phyloP scores from a whole-genome alignment of 64 coral and sea anemone genomes.

The Porites australiensis region DNA sequence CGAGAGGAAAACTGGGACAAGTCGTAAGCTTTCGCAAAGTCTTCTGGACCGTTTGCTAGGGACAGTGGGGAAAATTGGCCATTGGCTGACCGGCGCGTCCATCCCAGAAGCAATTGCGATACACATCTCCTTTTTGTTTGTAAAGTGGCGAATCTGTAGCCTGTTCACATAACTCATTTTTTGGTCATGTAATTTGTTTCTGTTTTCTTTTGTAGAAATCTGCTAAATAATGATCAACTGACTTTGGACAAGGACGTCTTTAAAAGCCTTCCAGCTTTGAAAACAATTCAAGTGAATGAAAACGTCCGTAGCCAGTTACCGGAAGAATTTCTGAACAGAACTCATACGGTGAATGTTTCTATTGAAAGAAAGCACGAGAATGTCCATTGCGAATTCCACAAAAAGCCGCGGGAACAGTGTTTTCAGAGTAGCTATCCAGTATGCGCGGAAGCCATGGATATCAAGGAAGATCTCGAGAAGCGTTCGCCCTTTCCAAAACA shows the following conservation, averaged over 20 bases:
- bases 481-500: constrained; percentile 70
- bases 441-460: constrained; percentile 58
- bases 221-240: constrained; percentile 78
- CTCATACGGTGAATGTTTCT: constrained; percentile 56
- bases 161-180: too few relatives aligned
- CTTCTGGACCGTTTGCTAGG: too few relatives aligned
- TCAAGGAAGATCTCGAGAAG: constrained; percentile 69
- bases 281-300: constrained; percentile 42
- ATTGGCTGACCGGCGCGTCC: too few relatives aligned
- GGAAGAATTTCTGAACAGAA: constrained; percentile 55
- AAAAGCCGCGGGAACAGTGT: constrained; percentile 72
- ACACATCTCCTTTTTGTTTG: background rate
- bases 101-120: too few relatives aligned
- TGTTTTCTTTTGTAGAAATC: constrained; percentile 56
- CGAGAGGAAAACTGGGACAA: too few relatives aligned
- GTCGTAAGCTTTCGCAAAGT: too few relatives aligned
- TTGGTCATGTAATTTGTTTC: background rate
- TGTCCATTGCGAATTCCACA: constrained; percentile 84
- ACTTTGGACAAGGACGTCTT: constrained; percentile 55
- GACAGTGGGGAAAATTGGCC: too few relatives aligned
- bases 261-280: constrained; percentile 54
- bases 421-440: constrained; percentile 37
- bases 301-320: constrained; percentile 14
- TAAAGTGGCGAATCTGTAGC: background rate
- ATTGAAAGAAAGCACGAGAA: constrained; percentile 72